Conservation (phyloP, 2,797 vertebrate genomes). For the Myripristis murdjan region DNA sequence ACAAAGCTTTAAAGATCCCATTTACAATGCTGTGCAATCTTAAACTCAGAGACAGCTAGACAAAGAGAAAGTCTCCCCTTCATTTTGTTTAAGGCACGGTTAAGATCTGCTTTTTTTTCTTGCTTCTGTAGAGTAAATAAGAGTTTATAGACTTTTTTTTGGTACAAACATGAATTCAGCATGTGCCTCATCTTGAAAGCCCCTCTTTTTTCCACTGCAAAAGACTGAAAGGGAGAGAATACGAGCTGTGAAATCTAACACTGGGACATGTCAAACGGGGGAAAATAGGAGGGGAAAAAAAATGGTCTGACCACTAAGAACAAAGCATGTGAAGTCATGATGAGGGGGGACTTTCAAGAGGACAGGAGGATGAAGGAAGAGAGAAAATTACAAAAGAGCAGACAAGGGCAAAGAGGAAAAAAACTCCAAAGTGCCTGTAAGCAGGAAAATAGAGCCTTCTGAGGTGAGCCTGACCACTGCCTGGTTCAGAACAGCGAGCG, state of each 20-base stretch:
- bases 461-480: no score
- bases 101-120: conserved; percentile 18
- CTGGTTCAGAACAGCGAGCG: no score
- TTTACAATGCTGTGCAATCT: conserved; percentile 66
- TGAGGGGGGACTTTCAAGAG: conserved; percentile 15
- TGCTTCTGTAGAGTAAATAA: conserved; percentile 14
- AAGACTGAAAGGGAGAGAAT: no score
- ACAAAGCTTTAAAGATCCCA: conserved; percentile 78
- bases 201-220: no score
- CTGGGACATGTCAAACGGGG: conserved; percentile 31
- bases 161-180: conserved; percentile 3
- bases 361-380: background rate
- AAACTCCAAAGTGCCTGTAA: no score
- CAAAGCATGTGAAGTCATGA: conserved; percentile 18
- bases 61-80: conserved; percentile 25
- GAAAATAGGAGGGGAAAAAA: conserved; percentile 4
- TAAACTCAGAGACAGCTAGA: conserved; percentile 28
- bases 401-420: no score
- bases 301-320: conserved; percentile 29
- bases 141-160: conserved; percentile 17
- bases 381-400: no score
- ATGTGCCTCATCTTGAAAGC: conserved; percentile 20
- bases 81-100: conserved; percentile 31
- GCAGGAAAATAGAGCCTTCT: no score
- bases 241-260: conserved; percentile 30